A percentile compares a stretch with the other conserved stretches of the same genome.
Conservation (phyloP, 2,113 vertebrate species). For the Heterochromis multidens region DNA sequence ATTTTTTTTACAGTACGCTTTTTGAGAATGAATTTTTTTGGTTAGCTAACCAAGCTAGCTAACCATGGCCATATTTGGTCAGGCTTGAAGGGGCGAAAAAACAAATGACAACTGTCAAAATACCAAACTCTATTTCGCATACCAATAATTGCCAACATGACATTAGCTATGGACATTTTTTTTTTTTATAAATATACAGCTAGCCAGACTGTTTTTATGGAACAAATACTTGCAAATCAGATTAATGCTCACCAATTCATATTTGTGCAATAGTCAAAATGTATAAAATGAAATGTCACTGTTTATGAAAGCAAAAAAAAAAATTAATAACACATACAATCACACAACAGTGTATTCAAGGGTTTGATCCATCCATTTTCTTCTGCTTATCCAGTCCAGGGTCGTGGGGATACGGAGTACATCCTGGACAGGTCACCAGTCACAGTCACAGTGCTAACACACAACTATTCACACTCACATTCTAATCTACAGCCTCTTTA, state of each 20-base stretch:
- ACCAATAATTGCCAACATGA: background rate
- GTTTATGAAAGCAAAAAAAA: background rate
- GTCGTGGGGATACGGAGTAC: accelerated
- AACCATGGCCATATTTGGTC: background rate
- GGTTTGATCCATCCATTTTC: accelerated
- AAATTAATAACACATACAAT: accelerated
- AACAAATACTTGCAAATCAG: background rate
- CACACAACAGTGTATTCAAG: background rate
- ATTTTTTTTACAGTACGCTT: no score
- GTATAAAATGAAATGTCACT: background rate
- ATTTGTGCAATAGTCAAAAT: background rate
- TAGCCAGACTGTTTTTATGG: background rate
- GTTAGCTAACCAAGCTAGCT: background rate
- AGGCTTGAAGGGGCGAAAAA: no score
- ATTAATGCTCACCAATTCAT: background rate
- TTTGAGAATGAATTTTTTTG: background rate
- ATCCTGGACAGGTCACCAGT: background rate
- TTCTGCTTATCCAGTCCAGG: background rate
- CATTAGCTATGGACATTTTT: background rate
- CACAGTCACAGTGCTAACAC: background rate
- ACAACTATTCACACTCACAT: background rate
- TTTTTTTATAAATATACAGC: background rate
- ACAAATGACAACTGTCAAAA: background rate
- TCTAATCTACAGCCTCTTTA: background rate
- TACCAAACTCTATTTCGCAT: accelerated